phyloP scores from a whole-genome alignment of 2,113 vertebrate species.

The Serilophus lunatus region DNA sequence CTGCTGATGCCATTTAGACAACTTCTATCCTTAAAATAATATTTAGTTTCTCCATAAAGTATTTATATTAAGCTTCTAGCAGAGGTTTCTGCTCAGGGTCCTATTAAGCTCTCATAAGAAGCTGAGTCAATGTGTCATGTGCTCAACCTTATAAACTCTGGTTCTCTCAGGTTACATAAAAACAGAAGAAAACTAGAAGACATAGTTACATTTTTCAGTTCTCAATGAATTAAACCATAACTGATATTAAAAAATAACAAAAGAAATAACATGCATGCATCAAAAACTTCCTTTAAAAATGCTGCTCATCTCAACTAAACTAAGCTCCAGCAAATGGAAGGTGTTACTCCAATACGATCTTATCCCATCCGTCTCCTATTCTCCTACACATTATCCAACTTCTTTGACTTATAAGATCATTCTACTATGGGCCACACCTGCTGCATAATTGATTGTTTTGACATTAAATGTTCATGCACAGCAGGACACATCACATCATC shows the following conservation, averaged over 20 bases:
- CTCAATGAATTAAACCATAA: neutral
- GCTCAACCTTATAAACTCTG: neutral
- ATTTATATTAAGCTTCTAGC: conserved; percentile 28
- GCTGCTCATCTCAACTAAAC: neutral
- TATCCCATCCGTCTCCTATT: neutral
- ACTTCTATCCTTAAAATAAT: conserved; percentile 11
- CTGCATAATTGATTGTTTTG: conserved; percentile 31
- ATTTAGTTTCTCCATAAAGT: conserved; percentile 11
- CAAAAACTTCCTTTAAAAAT: neutral
- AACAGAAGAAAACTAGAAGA: neutral
- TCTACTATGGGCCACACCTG: neutral
- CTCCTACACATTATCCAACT: neutral
- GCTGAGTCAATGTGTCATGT: neutral
- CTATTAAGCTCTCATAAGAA: neutral
- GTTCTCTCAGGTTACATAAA: neutral
- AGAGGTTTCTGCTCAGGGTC: neutral
- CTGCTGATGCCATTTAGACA: conserved; percentile 15
- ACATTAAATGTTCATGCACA: conserved; percentile 27
- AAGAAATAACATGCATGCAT: neutral
- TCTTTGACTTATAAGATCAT: conserved; percentile 1
- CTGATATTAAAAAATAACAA: neutral
- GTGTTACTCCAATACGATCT: neutral
- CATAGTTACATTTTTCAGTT: neutral
- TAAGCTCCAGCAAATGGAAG: neutral
- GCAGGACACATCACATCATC: neutral